These are phyloP conservation scores for Ciconia stormi DNA, from an alignment of 2,113 vertebrate genomes.

Conservation along the genomic window DNA sequence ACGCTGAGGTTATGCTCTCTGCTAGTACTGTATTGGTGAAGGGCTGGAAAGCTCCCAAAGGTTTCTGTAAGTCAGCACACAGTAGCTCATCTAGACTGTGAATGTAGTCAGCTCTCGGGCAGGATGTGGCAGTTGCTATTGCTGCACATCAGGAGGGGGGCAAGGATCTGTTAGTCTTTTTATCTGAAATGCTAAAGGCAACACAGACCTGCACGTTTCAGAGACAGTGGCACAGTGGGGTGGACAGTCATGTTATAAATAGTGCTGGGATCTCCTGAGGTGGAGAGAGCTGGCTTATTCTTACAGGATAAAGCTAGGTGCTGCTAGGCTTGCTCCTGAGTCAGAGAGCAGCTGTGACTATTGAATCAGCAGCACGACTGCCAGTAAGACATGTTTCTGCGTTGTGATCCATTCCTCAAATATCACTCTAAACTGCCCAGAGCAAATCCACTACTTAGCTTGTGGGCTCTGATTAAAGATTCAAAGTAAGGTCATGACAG, in stretches of 20 bases:
- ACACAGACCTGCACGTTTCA: rapidly evolving
- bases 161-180: not conserved
- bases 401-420: not conserved
- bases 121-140: not conserved
- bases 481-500: not conserved
- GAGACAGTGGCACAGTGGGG: not conserved
- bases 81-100: not conserved
- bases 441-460: not conserved
- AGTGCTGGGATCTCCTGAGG: not conserved
- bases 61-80: not conserved
- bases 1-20: not conserved
- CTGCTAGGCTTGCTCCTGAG: not conserved
- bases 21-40: not conserved
- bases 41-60: not conserved
- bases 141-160: not conserved
- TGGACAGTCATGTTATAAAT: not conserved
- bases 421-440: rapidly evolving
- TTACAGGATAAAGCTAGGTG: not conserved
- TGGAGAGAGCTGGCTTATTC: not conserved
- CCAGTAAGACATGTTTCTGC: not conserved
- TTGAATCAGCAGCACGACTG: rapidly evolving
- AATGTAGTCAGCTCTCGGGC: not conserved
- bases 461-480: not conserved
- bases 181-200: not conserved
- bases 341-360: not conserved